Evolutionary conservation across 2,797 vertebrate genomes (phyloP), one percentile per base, ranked within the genome.

Genomic region (Gallinago nigripennis): DNA sequence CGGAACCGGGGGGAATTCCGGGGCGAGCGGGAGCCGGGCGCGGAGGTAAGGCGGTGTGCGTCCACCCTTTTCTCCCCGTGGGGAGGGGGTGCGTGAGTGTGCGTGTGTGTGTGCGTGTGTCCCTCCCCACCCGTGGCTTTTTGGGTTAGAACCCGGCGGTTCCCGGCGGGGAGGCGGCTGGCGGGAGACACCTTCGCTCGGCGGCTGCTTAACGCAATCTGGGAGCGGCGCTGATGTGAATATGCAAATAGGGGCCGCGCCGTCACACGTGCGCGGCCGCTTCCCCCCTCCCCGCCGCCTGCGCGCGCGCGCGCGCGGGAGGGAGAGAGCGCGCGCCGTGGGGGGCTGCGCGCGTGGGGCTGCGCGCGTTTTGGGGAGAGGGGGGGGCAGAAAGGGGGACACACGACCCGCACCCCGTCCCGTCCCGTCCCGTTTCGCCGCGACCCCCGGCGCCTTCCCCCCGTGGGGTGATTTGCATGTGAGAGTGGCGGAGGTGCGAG

Each of bases 1-100:
- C 96, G 97, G 97, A 98, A 95, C 93, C 97, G 90, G 92, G 95
- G 97, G 97, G 97, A 94, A 96, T 96, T 96, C 96, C 97, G 90
- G 94, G 97, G 95, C 93, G 97, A 96, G 93, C 97, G 96, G 98
- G 98, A 98, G 98, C 98, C 98, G 98, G 98, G 97, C 98, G 98
- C 98, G 97, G 98, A 98, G 99, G 99, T 99, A 99, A 99, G 97
- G 96, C 82, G 71, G 18, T 45, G 18, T 45, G 43, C 43, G 43
- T 19, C 43, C 43, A 45, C 43, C 43, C 43, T 45, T 10, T 45
- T 45, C 43, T 20, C 43, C 43, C 43, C 43, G 39, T 39, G 39
- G 39, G 39, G 39, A 37, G 37, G 37, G 37, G 37, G 37, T 37
- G 37, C 37, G 37, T 37, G 37, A 37, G 37, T 37, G 41, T 17